phyloP scores from a whole-genome alignment of 2,113 vertebrate genomes.

The Ailuropoda melanoleuca region DNA sequence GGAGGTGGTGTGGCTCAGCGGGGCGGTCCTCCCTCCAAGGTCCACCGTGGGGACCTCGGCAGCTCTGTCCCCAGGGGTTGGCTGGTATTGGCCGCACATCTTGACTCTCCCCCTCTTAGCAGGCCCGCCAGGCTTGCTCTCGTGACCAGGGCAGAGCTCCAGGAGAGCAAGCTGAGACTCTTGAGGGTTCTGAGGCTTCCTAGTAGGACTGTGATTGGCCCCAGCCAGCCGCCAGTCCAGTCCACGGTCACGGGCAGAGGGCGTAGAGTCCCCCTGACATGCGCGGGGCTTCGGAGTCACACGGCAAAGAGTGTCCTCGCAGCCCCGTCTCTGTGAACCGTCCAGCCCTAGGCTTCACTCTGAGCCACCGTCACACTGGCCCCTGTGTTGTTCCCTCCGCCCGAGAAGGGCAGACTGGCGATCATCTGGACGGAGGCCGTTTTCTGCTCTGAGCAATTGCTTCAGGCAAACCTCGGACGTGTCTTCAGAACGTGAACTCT shows the following conservation, averaged over 20 bases:
- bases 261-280: rapidly evolving
- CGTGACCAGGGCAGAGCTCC: rapidly evolving
- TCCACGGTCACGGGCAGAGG: neutral
- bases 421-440: rapidly evolving
- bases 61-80: neutral
- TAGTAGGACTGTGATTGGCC: rapidly evolving
- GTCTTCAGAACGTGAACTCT: neutral
- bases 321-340: rapidly evolving
- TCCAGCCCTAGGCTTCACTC: rapidly evolving
- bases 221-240: rapidly evolving
- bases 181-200: rapidly evolving
- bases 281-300: neutral
- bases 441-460: neutral
- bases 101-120: neutral
- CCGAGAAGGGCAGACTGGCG: rapidly evolving
- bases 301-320: rapidly evolving
- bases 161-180: neutral
- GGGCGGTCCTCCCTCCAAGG: neutral
- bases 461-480: neutral
- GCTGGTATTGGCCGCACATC: rapidly evolving
- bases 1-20: rapidly evolving
- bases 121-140: neutral
- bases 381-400: no score
- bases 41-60: rapidly evolving
- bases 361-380: rapidly evolving